Evolutionary conservation across 1,140 invertebrate genomes (phyloP).

Genomic region (Watersipora subatra): DNA sequence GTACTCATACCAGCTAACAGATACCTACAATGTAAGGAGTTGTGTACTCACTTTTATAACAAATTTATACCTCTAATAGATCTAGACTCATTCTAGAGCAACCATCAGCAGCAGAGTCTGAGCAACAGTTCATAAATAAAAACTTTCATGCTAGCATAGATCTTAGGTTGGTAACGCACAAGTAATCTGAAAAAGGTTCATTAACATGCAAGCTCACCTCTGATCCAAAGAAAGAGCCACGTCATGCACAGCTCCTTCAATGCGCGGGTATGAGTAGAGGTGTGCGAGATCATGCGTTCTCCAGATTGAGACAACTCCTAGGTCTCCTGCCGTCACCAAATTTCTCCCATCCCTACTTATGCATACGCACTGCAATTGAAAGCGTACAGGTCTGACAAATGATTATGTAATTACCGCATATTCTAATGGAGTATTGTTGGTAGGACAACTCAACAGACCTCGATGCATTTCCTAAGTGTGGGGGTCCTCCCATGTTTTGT

Average conservation of each 20-base stretch:
- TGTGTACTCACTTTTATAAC: not conserved
- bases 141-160: not conserved
- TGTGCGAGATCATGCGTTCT: slow-evolving; percentile 89
- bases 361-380: slow-evolving; percentile 63
- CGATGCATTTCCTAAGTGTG: not conserved
- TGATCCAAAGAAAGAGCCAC: slow-evolving; percentile 90
- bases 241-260: slow-evolving; percentile 80
- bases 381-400: not conserved
- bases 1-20: slow-evolving; percentile 87
- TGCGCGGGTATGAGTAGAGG: slow-evolving; percentile 90
- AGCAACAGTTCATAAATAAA: not conserved
- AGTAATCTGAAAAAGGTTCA: not conserved
- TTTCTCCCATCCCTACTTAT: slow-evolving; percentile 95
- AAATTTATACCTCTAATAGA: not conserved
- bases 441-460: not conserved
- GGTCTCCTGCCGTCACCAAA: slow-evolving; percentile 80
- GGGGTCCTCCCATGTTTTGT: too few relatives aligned
- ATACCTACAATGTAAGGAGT: slow-evolving; percentile 56
- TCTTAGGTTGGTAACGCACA: not conserved
- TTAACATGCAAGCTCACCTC: slow-evolving; percentile 54
- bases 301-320: slow-evolving; percentile 94
- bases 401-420: too few relatives aligned
- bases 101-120: not conserved
- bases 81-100: not conserved
- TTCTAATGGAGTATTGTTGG: too few relatives aligned